Conservation (phyloP, 2,888 invertebrate genomes). For the Heteromyza rotundicornis region DNA sequence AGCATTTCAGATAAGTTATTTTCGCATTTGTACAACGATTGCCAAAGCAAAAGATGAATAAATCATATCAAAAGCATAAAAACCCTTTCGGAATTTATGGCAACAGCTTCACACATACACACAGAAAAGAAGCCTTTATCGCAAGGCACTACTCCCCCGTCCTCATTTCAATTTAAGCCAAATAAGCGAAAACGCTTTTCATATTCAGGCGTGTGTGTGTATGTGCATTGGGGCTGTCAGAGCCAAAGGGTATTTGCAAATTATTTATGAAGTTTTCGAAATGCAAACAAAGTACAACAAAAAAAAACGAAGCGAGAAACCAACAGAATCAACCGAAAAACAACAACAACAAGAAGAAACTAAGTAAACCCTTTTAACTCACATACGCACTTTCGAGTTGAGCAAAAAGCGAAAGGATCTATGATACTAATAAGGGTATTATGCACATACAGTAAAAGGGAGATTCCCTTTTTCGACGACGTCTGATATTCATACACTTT, state of each 20-base stretch:
- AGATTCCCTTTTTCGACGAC: no score
- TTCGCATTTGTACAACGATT: no score
- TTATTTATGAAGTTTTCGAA: conserved; percentile 4
- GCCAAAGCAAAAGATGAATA: not conserved
- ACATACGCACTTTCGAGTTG: no score
- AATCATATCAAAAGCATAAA: conserved; percentile 4
- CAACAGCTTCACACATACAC: not conserved
- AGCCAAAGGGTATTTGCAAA: not conserved
- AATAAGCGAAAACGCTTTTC: not conserved
- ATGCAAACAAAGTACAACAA: no score
- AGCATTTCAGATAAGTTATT: no score
- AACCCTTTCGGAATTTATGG: not conserved
- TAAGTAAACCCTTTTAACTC: not conserved
- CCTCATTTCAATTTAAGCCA: not conserved
- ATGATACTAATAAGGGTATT: not conserved
- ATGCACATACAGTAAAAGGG: no score
- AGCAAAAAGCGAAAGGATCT: no score
- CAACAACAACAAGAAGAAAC: no score
- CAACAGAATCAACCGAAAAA: no score
- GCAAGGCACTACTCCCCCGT: not conserved
- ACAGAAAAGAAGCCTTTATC: no score
- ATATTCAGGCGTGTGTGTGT: not conserved
- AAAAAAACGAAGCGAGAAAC: no score
- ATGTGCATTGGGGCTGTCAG: not conserved
- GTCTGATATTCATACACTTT: no score